Base-by-base conservation (phyloP, 2,113 vertebrate genomes). In the Pyxicephalus adspersus region DNA sequence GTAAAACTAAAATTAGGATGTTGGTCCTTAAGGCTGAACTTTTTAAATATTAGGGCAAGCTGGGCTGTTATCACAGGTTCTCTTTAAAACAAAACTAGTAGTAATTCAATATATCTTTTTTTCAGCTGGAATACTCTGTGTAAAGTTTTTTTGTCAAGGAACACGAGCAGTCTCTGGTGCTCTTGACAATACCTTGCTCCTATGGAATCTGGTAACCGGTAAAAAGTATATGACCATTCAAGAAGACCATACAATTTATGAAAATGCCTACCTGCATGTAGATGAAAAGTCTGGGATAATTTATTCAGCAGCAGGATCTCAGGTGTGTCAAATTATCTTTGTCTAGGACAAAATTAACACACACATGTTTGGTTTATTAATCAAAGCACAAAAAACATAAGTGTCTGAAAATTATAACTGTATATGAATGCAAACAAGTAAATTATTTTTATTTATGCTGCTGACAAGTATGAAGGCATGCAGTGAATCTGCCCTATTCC, bases 201-300 rank as follows among this genome's bases (percentile, higher is more conserved):
- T 87, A 66, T 95, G 95, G 94, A 89, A 89, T 64, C 80, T 94
- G 34, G 83, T 77, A 16, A 92, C 85, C 3, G 92, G 92, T 64
- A 90, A 84, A 76, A 87, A 90, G 84, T 87, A 90, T 76, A 87
- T 88, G 80, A 83, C 85, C 70, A 85, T 93, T 61, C 83, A 84
- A 51, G 87, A 91, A 5, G 85, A 54, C 0, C 77, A 76, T 11
- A 83, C 84, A 0, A 2, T 25, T 65, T 85, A 84, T 60, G 82
- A 87, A 11, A 84, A 67, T n/a, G 71, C 85, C 9, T 84, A 85
- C 19, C 86, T 87, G 66, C 85, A 88, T 0, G 80, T 93, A 83
- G 90, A 87, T 11, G 92, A 95, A 16, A 82, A 84, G 23, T 84
- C 66, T 4, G 80, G 50, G 7, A 77, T 84, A 25, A 60, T 94